phyloP scores from a whole-genome alignment of 2,888 invertebrate species.

The Brachynemurus nebulosus region DNA sequence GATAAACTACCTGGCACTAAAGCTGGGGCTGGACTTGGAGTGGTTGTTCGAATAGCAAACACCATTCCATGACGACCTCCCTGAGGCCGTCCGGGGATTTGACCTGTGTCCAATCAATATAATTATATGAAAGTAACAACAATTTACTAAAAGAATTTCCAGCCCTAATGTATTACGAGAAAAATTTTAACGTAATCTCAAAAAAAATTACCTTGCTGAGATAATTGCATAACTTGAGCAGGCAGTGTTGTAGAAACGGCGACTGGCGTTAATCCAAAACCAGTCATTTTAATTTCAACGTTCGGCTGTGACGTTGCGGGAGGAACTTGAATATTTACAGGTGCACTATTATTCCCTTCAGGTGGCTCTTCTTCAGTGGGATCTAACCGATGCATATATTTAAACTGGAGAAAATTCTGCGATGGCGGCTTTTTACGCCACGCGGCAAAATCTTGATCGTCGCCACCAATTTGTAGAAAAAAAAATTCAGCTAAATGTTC shows the following conservation, averaged over 20 bases:
- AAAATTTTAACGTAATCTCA: background rate
- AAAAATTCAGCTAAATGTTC: conserved; percentile 74
- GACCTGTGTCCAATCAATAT: conserved; percentile 31
- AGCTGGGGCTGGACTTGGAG: conserved; percentile 29
- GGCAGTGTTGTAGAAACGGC: conserved; percentile 45
- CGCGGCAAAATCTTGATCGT: conserved; percentile 74
- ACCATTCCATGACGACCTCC: conserved; percentile 52
- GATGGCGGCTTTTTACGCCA: conserved; percentile 74
- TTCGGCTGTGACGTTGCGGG: conserved; percentile 27
- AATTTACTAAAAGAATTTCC: background rate
- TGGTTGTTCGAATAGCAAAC: conserved; percentile 39
- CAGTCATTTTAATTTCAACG: conserved; percentile 44
- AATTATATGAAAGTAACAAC: background rate
- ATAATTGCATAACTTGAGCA: conserved; percentile 45
- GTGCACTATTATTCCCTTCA: conserved; percentile 11
- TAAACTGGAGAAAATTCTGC: conserved; percentile 57
- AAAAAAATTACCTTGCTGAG: conserved; percentile 37
- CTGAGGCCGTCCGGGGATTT: conserved; percentile 48
- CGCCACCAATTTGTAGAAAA: conserved; percentile 74
- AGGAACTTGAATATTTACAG: conserved; percentile 11
- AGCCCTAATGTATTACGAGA: background rate
- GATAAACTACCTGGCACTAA: conserved; percentile 36
- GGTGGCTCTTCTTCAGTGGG: background rate
- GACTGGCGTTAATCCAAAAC: conserved; percentile 41
- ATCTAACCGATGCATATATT: conserved; percentile 57